A percentile compares a stretch with the other conserved stretches of the same genome.
These are phyloP conservation scores for Sebastes reedi DNA, from an alignment of 2,797 vertebrate genomes.

Conservation along the genomic window DNA sequence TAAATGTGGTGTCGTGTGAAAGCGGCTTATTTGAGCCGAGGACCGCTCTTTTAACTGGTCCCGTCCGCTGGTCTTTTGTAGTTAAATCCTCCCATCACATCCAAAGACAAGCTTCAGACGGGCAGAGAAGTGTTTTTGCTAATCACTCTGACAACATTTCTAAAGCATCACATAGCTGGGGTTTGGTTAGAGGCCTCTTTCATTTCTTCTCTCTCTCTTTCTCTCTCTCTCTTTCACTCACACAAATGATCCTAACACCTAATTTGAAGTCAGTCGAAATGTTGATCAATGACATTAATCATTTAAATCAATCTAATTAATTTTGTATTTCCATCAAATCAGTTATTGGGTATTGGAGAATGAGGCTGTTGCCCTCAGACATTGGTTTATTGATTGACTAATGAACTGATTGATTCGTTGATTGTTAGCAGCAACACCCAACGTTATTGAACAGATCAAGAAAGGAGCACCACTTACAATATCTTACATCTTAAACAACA, in stretches of 20 bases:
- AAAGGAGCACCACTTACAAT: not conserved
- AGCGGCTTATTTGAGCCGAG: conserved; percentile 49
- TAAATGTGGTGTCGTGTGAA: conserved; percentile 47
- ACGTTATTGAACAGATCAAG: not conserved
- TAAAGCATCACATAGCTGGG: conserved; percentile 18
- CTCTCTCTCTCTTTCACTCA: not conserved
- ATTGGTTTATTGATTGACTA: not conserved
- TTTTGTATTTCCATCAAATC: not conserved
- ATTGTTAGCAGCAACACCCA: not conserved
- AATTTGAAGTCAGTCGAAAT: not conserved
- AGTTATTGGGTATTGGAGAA: not conserved
- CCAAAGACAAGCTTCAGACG: conserved; percentile 53
- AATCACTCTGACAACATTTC: conserved; percentile 47
- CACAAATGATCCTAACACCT: not conserved
- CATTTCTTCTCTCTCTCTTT: not conserved
- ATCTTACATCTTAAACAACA: not conserved
- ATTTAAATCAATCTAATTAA: not conserved
- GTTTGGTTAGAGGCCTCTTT: conserved; percentile 16
- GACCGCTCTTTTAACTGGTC: conserved; percentile 38
- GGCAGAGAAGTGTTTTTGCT: conserved; percentile 27
- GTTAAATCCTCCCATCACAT: conserved; percentile 59
- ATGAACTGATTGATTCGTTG: not conserved
- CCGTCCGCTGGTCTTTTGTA: conserved; percentile 42
- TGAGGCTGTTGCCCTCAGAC: not conserved
- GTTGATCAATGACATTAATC: not conserved